phyloP scores from a whole-genome alignment of 2,888 invertebrate genomes.

The Agelastica alni region DNA sequence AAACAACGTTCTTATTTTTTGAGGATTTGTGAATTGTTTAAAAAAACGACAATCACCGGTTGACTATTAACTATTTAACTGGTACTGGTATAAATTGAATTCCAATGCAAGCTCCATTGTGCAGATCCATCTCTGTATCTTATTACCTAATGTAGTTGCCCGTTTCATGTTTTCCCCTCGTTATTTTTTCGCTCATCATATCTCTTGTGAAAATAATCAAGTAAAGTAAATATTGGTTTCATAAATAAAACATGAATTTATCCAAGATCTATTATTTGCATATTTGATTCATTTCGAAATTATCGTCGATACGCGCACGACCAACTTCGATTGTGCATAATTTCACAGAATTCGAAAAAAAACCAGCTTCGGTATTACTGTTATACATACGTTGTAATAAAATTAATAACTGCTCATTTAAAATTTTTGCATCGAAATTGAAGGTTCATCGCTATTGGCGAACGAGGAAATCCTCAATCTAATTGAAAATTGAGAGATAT shows the following conservation, averaged over 20 bases:
- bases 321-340: slow-evolving; percentile 31
- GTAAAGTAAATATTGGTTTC: slow-evolving; percentile 57
- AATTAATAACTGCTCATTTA: slow-evolving; percentile 35
- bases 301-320: slow-evolving; percentile 42
- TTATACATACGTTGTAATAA: slow-evolving; percentile 36
- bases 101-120: neutral
- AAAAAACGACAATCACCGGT: no score
- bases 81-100: neutral
- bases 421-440: slow-evolving; percentile 30
- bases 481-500: slow-evolving; percentile 24
- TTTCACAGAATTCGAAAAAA: slow-evolving; percentile 29
- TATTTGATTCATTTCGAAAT: slow-evolving; percentile 55
- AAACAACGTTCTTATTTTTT: neutral
- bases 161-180: slow-evolving; percentile 51
- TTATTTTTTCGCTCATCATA: slow-evolving; percentile 47
- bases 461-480: slow-evolving; percentile 29
- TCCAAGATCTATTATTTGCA: slow-evolving; percentile 57
- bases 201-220: slow-evolving; percentile 53
- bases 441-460: slow-evolving; percentile 25
- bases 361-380: slow-evolving; percentile 28
- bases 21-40: neutral
- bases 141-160: slow-evolving; percentile 45
- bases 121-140: slow-evolving; percentile 23
- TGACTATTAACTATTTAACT: no score
- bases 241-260: slow-evolving; percentile 57